A percentile compares a stretch with the other conserved stretches of the same genome.
phyloP scores from a whole-genome alignment of 2,797 vertebrate species.

The Streptopelia turtur region DNA sequence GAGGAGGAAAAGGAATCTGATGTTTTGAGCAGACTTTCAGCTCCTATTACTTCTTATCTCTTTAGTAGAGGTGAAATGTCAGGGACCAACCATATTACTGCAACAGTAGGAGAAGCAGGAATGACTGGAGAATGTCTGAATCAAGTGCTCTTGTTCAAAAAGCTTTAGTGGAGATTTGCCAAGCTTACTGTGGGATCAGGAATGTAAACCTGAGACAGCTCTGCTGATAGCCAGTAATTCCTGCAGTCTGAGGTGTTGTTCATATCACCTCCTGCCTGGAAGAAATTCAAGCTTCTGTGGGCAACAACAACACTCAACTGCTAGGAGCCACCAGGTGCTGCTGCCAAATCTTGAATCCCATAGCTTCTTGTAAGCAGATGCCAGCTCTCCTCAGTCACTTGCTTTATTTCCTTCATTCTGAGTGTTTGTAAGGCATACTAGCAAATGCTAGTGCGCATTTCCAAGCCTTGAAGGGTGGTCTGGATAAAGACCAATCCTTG shows the following conservation, averaged over 20 bases:
- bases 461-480: conserved; percentile 56
- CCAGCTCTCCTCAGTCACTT: conserved; percentile 10
- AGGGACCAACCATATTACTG: not conserved
- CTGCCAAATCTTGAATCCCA: conserved; percentile 49
- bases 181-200: conserved; percentile 61
- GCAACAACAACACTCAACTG: conserved; percentile 41
- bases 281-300: conserved; percentile 39
- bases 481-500: conserved; percentile 62
- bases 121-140: conserved; percentile 18
- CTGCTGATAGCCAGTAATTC: conserved; percentile 67
- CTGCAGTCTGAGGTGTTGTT: conserved; percentile 64
- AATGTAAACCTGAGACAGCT: conserved; percentile 69
- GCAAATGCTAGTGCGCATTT: conserved; percentile 53
- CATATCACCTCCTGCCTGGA: conserved; percentile 69
- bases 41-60: not conserved
- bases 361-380: conserved; percentile 34
- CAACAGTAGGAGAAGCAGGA: not conserved
- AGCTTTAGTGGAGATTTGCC: conserved; percentile 58
- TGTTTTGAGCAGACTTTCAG: not conserved
- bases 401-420: conserved; percentile 44
- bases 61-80: conserved; percentile 19
- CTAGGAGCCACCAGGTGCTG: conserved; percentile 5
- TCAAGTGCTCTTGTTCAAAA: conserved; percentile 28
- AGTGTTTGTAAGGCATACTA: conserved; percentile 39
- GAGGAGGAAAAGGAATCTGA: not conserved